Percentiles rank a stretch among this genome's conserved stretches.
Conservation (phyloP, 2,888 invertebrate genomes). For the Brachyopa scutellaris region DNA sequence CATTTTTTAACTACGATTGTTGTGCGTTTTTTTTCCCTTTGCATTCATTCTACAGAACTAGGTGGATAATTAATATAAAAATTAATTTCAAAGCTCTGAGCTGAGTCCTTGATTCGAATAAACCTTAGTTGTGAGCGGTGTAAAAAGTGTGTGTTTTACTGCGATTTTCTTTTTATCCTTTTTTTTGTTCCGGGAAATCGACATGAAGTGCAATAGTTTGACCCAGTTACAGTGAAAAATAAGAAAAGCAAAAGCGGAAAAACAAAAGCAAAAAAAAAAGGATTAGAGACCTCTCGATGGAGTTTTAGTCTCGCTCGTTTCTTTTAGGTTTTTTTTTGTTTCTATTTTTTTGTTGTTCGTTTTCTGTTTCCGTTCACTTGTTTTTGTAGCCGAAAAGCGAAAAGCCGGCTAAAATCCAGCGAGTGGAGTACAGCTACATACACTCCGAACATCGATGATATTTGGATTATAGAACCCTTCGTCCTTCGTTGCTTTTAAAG, state of each 20-base stretch:
- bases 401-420: conserved; percentile 47
- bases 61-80: conserved; percentile 3
- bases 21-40: not conserved
- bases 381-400: not conserved
- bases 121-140: conserved; percentile 12
- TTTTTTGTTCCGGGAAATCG: conserved; percentile 50
- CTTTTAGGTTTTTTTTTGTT: conserved; percentile 3
- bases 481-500: conserved; percentile 1
- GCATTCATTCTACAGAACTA: not conserved
- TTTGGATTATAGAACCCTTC: conserved; percentile 46
- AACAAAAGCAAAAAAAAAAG: conserved; percentile 42
- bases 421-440: no score
- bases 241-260: conserved; percentile 26
- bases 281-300: conserved; percentile 67
- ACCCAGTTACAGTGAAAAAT: conserved; percentile 72
- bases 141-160: conserved; percentile 40
- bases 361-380: conserved; percentile 21
- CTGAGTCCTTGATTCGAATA: not conserved
- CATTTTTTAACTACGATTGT: conserved; percentile 39
- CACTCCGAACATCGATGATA: no score
- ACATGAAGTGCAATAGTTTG: conserved; percentile 72
- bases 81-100: not conserved
- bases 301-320: conserved; percentile 56
- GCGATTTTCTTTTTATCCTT: conserved; percentile 21
- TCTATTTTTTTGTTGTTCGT: conserved; percentile 10